Evolutionary conservation across 1,140 invertebrate species (phyloP), one percentile per base, ranked within the genome.

Genomic region (Scaptomyza hsui): DNA sequence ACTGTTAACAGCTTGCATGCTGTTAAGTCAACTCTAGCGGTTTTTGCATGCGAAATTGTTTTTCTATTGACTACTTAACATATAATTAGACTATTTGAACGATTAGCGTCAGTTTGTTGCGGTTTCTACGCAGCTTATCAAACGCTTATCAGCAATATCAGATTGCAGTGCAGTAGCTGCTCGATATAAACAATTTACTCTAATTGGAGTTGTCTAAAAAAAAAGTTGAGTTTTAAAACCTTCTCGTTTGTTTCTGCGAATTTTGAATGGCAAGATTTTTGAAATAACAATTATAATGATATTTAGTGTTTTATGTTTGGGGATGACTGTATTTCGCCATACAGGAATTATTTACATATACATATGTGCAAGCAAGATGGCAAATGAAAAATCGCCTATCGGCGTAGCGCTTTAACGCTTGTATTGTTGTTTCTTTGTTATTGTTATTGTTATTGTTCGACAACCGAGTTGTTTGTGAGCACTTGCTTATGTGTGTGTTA

Each of bases 281-380:
- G 24, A 5, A 5, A 24, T 24, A 5, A 24, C 24, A 24, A 24
- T 24, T 24, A 24, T 6, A 5, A 24, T 24, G 24, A 5, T 32
- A 19, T 47, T 41, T 4, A 7, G 21, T 32, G 24, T n/a, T n/a
- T n/a, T n/a, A n/a, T n/a, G n/a, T n/a, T n/a, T n/a, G n/a, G n/a
- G n/a, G n/a, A n/a, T n/a, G n/a, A n/a, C n/a, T n/a, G 6, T 44
- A 69, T 69, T 62, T 62, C 65, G 32, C 59, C 48, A 69, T 21
- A 45, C 18, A 26, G 15, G 13, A 47, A 37, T 7, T 9, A 13
- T 3, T 13, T 6, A 26, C 5, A 26, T 29, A 29, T 6, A 26
- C 5, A 26, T 29, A 29, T 10, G 52, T 16, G 52, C 19, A 19
- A 71, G 15, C 6, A 52, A 56, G 51, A 70, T 21, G 5, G 35